Percentiles rank a stretch among this genome's conserved stretches.
These are phyloP conservation scores for Molossus alvarezi DNA, from an alignment of 2,797 vertebrate genomes.

Conservation along the genomic window DNA sequence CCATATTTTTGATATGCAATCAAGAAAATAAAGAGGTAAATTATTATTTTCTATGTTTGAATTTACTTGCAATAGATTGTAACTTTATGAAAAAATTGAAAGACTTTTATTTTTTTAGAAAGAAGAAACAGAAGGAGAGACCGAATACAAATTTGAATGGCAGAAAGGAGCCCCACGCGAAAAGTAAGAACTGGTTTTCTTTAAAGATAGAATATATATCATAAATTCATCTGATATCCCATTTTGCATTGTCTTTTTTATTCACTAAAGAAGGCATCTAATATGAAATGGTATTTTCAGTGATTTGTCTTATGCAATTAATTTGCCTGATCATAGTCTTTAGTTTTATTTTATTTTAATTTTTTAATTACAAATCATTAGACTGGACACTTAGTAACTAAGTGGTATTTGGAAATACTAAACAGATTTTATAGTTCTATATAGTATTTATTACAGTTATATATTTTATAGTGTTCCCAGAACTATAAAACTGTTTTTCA, in stretches of 20 bases:
- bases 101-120: constrained; percentile 88
- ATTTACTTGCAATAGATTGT: constrained; percentile 59
- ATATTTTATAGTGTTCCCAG: constrained; percentile 53
- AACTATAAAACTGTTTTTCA: constrained; percentile 43
- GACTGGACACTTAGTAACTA: neutral
- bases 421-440: neutral
- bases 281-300: constrained; percentile 22
- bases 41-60: constrained; percentile 74
- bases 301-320: neutral
- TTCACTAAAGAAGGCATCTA: constrained; percentile 44
- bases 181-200: constrained; percentile 92
- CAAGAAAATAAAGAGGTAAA: constrained; percentile 93
- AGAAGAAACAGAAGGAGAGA: constrained; percentile 97
- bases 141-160: constrained; percentile 99
- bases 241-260: constrained; percentile 30
- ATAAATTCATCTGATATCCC: constrained; percentile 9
- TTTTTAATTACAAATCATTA: constrained; percentile 39
- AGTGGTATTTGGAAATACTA: constrained; percentile 41
- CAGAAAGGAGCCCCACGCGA: constrained; percentile 98
- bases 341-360: neutral
- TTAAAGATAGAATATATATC: neutral
- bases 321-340: constrained; percentile 2
- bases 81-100: constrained; percentile 74
- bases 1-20: constrained; percentile 85
- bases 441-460: constrained; percentile 20